Percentiles rank a stretch among this genome's conserved stretches.
phyloP scores from a whole-genome alignment of 2,888 invertebrate genomes.

The Lepidocyrtoides sp. region DNA sequence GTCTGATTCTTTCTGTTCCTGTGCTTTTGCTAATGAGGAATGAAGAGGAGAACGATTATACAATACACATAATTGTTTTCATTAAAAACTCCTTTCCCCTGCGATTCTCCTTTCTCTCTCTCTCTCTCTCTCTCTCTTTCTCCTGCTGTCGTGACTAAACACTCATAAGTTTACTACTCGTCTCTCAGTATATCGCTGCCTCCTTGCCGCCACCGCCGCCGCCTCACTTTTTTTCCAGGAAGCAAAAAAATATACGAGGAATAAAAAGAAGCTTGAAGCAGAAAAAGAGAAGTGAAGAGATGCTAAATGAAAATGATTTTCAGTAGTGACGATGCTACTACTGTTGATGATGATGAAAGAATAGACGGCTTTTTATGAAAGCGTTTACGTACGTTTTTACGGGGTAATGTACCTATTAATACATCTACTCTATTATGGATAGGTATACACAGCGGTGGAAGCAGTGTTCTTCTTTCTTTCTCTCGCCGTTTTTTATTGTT shows the following conservation, averaged over 20 bases:
- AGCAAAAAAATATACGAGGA: constrained; percentile 23
- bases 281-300: constrained; percentile 37
- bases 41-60: constrained; percentile 75
- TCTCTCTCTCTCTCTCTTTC: no score
- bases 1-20: constrained; percentile 36
- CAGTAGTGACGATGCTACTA: constrained; percentile 14
- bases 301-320: constrained; percentile 75
- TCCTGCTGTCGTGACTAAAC: constrained; percentile 37
- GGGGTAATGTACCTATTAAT: constrained; percentile 21
- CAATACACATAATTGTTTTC: constrained; percentile 76
- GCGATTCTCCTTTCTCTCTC: constrained; percentile 43
- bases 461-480: background rate
- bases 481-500: constrained; percentile 62
- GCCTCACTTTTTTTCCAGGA: constrained; percentile 46
- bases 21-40: constrained; percentile 73
- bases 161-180: no score
- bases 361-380: constrained; percentile 74
- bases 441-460: background rate
- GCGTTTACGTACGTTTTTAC: constrained; percentile 65
- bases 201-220: no score
- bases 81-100: constrained; percentile 76
- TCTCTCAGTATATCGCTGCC: no score
- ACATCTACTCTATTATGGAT: constrained; percentile 5
- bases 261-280: constrained; percentile 36
- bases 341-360: constrained; percentile 57